Evolutionary conservation across 2,113 vertebrate genomes (phyloP).

Genomic region (Ranitomeya imitator): DNA sequence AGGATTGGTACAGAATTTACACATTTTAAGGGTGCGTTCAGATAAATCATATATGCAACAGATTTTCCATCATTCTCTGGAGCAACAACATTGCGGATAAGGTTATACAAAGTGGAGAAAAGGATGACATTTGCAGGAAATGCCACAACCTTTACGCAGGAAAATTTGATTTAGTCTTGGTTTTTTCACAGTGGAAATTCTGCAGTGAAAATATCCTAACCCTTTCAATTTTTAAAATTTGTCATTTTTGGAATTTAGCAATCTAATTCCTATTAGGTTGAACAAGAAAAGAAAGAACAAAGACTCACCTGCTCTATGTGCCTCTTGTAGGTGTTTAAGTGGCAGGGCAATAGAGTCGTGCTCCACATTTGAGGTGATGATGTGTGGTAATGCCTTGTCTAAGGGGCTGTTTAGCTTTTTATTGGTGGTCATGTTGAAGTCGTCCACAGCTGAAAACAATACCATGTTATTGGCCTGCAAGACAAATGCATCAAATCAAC

Average conservation of each 20-base stretch:
- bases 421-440: slow-evolving; percentile 69
- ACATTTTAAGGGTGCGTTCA: neutral
- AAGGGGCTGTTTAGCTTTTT: slow-evolving; percentile 44
- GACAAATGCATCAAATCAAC: neutral
- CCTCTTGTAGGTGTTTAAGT: slow-evolving; percentile 74
- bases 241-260: neutral
- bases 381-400: slow-evolving; percentile 72
- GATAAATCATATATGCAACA: too few species aligned
- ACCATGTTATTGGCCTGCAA: slow-evolving; percentile 91
- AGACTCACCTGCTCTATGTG: slow-evolving; percentile 74
- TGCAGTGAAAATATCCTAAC: too few species aligned
- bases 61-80: too few species aligned
- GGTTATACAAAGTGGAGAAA: too few species aligned
- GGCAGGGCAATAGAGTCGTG: slow-evolving; percentile 87
- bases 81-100: too few species aligned
- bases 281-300: neutral
- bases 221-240: neutral
- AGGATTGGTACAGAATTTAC: neutral
- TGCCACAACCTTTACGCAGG: too few species aligned
- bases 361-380: slow-evolving; percentile 84
- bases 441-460: slow-evolving; percentile 78
- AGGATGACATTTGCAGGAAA: too few species aligned
- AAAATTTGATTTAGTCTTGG: too few species aligned
- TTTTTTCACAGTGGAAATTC: too few species aligned
- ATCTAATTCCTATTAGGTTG: neutral